Conservation (phyloP, 2,113 vertebrate genomes). For the Athene cunicularia region DNA sequence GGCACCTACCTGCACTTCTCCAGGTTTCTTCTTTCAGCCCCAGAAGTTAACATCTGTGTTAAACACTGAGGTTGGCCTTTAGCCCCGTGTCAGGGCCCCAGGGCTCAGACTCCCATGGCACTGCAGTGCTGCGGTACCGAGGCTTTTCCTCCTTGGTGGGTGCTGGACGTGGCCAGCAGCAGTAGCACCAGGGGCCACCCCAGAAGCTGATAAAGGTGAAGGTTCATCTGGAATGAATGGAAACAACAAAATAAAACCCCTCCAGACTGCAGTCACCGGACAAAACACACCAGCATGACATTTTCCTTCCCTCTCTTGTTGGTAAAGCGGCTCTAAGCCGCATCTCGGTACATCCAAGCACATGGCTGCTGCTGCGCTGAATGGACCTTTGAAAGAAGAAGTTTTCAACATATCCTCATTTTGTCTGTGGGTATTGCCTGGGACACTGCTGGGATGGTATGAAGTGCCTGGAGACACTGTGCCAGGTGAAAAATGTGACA, state of each 20-base stretch:
- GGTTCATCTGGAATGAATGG: background rate
- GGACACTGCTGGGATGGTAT: background rate
- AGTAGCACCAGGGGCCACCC: rapidly evolving
- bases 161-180: background rate
- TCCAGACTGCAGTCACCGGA: rapidly evolving
- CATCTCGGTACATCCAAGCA: background rate
- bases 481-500: background rate
- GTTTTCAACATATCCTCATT: background rate
- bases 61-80: background rate
- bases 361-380: background rate
- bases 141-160: background rate
- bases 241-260: background rate
- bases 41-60: background rate
- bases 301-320: background rate
- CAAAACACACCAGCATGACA: background rate
- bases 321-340: background rate
- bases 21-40: background rate
- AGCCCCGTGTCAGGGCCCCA: rapidly evolving
- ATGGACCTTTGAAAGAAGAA: background rate
- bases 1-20: rapidly evolving
- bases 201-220: background rate
- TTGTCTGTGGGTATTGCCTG: background rate
- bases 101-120: background rate
- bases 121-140: background rate
- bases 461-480: rapidly evolving